These are phyloP conservation scores for Pristionchus japonicus DNA, from an alignment of 2,888 invertebrate genomes.

Conservation along the genomic window DNA sequence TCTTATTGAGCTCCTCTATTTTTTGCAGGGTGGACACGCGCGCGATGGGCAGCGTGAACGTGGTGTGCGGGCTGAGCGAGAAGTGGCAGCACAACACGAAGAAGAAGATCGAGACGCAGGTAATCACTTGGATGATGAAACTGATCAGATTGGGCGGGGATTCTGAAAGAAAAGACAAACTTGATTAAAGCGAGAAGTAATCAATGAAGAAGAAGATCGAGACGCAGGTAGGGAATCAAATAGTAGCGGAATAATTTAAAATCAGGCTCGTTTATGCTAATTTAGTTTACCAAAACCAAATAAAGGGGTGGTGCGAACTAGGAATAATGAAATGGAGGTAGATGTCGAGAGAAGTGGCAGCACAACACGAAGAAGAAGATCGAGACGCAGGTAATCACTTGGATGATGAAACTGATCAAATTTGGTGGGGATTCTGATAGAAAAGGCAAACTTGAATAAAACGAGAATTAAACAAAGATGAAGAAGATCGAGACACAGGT, in stretches of 20 bases:
- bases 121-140: background rate
- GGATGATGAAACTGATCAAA: background rate
- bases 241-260: no score
- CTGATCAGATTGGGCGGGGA: no score
- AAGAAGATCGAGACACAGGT: no score
- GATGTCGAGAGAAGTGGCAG: background rate
- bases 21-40: background rate
- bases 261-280: no score
- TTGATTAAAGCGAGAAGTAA: background rate
- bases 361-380: conserved; percentile 38
- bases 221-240: no score
- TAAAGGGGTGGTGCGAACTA: background rate
- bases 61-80: background rate
- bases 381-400: background rate
- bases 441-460: no score
- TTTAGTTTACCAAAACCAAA: no score
- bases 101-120: conserved; percentile 43
- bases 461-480: background rate
- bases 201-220: background rate
- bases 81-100: conserved; percentile 10
- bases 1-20: background rate
- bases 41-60: background rate
- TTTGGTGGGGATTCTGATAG: no score
- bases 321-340: background rate
- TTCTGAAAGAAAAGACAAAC: no score